Base-by-base conservation (phyloP, 2,797 vertebrate species). In the Enteromius mattozi region DNA sequence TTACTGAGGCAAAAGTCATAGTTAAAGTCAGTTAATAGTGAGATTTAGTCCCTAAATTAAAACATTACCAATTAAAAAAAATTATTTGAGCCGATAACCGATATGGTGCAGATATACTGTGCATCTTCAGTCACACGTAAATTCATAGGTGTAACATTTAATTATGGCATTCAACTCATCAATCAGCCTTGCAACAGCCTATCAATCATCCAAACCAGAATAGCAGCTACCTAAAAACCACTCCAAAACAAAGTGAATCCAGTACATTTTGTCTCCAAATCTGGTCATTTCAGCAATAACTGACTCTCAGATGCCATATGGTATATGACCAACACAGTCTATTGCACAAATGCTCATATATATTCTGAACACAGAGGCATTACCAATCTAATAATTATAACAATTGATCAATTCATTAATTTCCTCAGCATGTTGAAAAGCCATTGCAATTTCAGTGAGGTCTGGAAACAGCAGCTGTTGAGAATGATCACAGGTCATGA, bases 381-480 rank as follows among this genome's bases (percentile, higher is more conserved):
- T 74, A 37, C 7, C 6, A 81, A 33, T 72, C 17, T 45, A 81
- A 59, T 63, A 82, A 24, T 61, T 33, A 59, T 42, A 45, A 40
- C 13, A 45, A 45, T 45, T 45, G 10, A 81, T 71, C 35, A 45
- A 33, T 61, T 72, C 24, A 61, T 72, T 72, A 37, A 82, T 75
- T 35, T n/a, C 56, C 56, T 21, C 21, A 27, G 76, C 14, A 21
- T 47, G 40, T 59, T 24, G 56, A 59, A 59, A 59, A 59, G 56
- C 56, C 21, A 59, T 24, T 0, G n/a, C 13, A 59, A 24, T 24
- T 59, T 10, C 56, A 24, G n/a, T 59, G 21, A 59, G n/a, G n/a
- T 75, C 40, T 75, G 27, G 42, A 82, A 59, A 37, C 70, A 82
- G 71, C 81, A 82, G 70, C 81, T 82, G 81, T 51, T 75, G 21